These are phyloP conservation scores for Fregata magnificens DNA, from an alignment of 2,113 vertebrate genomes.

Conservation along the genomic window DNA sequence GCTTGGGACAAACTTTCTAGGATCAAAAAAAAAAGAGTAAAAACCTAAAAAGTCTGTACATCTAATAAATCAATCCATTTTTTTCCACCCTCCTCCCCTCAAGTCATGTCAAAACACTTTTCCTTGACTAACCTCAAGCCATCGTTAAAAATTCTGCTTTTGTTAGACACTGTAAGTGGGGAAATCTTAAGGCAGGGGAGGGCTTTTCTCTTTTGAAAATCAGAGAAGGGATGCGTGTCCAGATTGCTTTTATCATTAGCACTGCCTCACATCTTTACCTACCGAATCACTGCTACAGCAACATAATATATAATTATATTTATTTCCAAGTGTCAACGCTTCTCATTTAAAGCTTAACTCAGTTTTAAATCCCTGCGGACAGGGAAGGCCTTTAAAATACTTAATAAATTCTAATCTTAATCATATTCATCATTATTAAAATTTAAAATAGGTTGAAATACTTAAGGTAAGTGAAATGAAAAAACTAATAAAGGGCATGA, in stretches of 20 bases:
- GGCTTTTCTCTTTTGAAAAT: not conserved
- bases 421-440: constrained; percentile 51
- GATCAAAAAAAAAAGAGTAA: not conserved
- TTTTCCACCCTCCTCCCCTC: not conserved
- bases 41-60: not conserved
- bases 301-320: not conserved
- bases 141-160: not conserved
- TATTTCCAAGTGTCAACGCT: not conserved
- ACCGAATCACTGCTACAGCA: not conserved
- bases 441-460: constrained; percentile 48
- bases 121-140: not conserved
- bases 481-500: constrained; percentile 39
- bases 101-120: not conserved
- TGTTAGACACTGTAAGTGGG: not conserved
- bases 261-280: not conserved
- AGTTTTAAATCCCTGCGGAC: constrained; percentile 43
- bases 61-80: not conserved
- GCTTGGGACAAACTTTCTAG: not conserved
- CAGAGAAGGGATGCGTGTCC: not conserved
- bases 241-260: not conserved
- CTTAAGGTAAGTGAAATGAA: constrained; percentile 46
- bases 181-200: not conserved
- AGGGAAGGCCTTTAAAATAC: constrained; percentile 28
- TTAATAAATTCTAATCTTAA: constrained; percentile 57
- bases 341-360: constrained; percentile 14